These are phyloP conservation scores for Conger conger DNA, from an alignment of 2,113 vertebrate species.

Conservation along the genomic window DNA sequence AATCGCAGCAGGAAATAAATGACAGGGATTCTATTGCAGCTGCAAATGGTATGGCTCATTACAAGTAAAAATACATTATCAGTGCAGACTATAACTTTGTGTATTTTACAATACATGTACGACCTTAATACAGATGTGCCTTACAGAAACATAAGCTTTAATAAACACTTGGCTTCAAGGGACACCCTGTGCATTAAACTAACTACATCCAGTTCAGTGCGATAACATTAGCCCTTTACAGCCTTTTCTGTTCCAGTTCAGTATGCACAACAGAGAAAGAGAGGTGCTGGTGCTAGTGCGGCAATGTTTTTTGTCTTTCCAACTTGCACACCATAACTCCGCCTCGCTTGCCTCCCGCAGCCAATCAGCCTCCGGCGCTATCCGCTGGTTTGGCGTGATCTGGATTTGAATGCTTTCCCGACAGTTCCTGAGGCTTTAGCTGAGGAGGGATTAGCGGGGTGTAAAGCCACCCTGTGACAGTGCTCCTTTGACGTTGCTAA, in stretches of 20 bases:
- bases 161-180: background rate
- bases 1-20: background rate
- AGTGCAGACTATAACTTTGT: background rate
- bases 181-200: background rate
- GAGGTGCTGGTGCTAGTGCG: background rate
- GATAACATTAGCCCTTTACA: background rate
- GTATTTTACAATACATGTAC: background rate
- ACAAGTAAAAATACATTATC: background rate
- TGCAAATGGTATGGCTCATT: background rate
- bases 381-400: background rate
- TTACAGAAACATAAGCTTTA: background rate
- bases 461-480: conserved; percentile 12
- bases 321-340: no score
- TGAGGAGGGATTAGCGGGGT: background rate
- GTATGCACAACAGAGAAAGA: background rate
- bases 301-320: background rate
- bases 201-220: background rate
- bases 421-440: background rate
- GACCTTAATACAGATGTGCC: background rate
- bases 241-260: background rate
- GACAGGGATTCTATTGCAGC: background rate
- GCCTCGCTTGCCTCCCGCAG: background rate
- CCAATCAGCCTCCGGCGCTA: background rate
- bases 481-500: background rate
- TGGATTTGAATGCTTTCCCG: background rate